These are phyloP conservation scores for Ceratotherium simum DNA, from an alignment of 2,113 vertebrate species.

Conservation along the genomic window DNA sequence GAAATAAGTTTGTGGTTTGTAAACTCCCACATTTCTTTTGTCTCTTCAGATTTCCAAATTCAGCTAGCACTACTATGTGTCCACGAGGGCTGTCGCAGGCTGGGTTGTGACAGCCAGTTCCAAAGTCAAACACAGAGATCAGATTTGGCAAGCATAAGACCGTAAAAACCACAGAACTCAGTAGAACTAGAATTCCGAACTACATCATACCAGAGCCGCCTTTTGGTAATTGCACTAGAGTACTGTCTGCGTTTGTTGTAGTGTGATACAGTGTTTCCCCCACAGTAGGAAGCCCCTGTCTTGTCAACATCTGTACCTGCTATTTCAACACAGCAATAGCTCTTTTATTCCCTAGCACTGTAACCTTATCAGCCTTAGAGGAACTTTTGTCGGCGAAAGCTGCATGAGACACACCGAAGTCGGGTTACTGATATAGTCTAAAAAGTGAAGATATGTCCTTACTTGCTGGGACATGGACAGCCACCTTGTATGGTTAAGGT, in stretches of 20 bases:
- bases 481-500: conserved; percentile 90
- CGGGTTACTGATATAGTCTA: conserved; percentile 93
- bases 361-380: conserved; percentile 92
- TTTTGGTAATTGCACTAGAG: conserved; percentile 90
- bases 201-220: conserved; percentile 91
- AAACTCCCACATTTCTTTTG: conserved; percentile 93
- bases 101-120: conserved; percentile 91
- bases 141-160: conserved; percentile 94
- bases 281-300: conserved; percentile 91
- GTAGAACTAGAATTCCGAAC: conserved; percentile 89
- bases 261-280: conserved; percentile 93
- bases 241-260: conserved; percentile 88
- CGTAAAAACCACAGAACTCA: conserved; percentile 92
- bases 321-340: conserved; percentile 90
- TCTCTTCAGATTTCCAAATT: conserved; percentile 92
- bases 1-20: conserved; percentile 93
- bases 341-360: conserved; percentile 91
- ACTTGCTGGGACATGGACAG: conserved; percentile 91
- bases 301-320: conserved; percentile 94
- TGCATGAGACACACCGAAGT: conserved; percentile 86
- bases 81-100: conserved; percentile 92
- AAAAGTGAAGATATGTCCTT: conserved; percentile 92
- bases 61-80: conserved; percentile 91
- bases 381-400: conserved; percentile 94
- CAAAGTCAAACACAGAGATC: conserved; percentile 94